These are phyloP conservation scores for Sebastes nivosus DNA, from an alignment of 2,797 vertebrate genomes.

Conservation along the genomic window DNA sequence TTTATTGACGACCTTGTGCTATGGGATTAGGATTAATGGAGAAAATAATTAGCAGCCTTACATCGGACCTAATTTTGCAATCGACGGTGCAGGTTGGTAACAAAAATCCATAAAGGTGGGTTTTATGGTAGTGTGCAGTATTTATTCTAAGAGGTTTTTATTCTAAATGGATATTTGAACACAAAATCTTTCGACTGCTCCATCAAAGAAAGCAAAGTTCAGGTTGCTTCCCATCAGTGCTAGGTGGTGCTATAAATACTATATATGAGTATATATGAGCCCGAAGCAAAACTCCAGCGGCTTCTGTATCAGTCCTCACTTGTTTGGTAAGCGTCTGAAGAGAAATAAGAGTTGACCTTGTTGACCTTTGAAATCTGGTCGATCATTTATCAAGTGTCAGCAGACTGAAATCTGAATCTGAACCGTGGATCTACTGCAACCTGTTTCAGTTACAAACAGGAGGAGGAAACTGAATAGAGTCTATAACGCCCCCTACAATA, in stretches of 20 bases:
- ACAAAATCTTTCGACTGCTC: conserved; percentile 15
- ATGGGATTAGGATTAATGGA: neutral
- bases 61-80: neutral
- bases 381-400: conserved; percentile 13
- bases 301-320: neutral
- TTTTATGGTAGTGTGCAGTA: neutral
- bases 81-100: neutral
- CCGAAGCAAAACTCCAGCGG: neutral
- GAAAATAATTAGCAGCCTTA: neutral
- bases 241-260: neutral
- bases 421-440: neutral
- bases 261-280: neutral
- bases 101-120: neutral
- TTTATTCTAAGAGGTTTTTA: conserved; percentile 16
- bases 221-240: neutral
- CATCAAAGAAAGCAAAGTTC: conserved; percentile 16
- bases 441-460: conserved; percentile 17
- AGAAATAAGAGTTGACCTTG: neutral
- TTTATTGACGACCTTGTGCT: neutral
- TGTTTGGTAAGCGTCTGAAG: neutral
- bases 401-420: conserved; percentile 30
- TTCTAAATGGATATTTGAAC: conserved; percentile 27
- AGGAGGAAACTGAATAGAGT: neutral
- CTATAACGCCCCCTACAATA: too few species aligned
- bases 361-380: neutral